phyloP scores from a whole-genome alignment of 2,113 vertebrate genomes.

The Sander vitreus region DNA sequence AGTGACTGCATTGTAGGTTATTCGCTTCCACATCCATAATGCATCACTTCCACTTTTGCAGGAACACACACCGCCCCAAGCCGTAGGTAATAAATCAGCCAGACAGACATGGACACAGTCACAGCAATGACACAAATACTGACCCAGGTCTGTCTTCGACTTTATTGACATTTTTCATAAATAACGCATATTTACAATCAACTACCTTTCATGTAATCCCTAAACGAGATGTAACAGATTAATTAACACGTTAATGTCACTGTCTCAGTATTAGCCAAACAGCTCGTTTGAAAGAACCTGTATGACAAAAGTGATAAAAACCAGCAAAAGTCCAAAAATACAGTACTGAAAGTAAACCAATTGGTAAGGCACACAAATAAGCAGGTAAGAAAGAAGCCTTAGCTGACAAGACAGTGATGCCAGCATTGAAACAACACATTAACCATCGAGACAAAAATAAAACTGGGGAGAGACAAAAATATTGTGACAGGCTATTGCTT shows the following conservation, averaged over 20 bases:
- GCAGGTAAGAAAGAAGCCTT: background rate
- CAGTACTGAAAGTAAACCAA: background rate
- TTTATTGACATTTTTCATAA: background rate
- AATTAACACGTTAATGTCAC: background rate
- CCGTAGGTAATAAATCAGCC: constrained; percentile 44
- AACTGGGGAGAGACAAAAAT: background rate
- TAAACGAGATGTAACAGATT: background rate
- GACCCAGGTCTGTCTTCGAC: background rate
- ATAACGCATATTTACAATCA: background rate
- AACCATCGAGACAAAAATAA: background rate
- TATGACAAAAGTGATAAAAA: background rate
- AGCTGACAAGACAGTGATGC: background rate
- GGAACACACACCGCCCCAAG: constrained; percentile 58
- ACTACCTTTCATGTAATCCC: background rate
- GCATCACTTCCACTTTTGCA: constrained; percentile 65
- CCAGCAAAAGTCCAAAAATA: background rate
- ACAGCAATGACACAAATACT: background rate
- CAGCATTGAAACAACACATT: background rate
- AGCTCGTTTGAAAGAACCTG: background rate
- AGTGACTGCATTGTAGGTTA: constrained; percentile 38
- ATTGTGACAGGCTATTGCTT: background rate
- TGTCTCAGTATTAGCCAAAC: background rate
- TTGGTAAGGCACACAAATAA: background rate
- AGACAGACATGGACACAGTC: background rate
- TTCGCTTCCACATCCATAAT: constrained; percentile 72